Percentiles rank a stretch among this genome's conserved stretches.
These are phyloP conservation scores for Glyphotaelius pellucidus DNA, from an alignment of 2,888 invertebrate species.

Conservation along the genomic window DNA sequence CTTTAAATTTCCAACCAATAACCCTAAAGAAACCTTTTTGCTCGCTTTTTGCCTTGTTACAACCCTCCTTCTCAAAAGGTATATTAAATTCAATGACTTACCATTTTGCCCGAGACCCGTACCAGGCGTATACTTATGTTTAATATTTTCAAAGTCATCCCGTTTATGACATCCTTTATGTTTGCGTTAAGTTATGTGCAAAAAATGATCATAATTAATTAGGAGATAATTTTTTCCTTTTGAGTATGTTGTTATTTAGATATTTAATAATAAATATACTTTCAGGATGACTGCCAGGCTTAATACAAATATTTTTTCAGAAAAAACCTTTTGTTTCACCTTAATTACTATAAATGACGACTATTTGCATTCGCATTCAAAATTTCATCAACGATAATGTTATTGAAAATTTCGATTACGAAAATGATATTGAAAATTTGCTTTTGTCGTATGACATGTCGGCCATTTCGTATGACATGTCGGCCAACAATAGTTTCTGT, in stretches of 20 bases:
- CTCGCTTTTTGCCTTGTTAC: background rate
- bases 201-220: background rate
- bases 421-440: too few relatives aligned
- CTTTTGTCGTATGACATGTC: too few relatives aligned
- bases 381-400: too few relatives aligned
- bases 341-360: too few relatives aligned
- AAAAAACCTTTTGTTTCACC: too few relatives aligned
- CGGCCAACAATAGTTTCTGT: too few relatives aligned
- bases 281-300: too few relatives aligned
- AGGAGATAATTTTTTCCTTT: background rate
- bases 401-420: too few relatives aligned
- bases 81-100: background rate
- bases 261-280: background rate
- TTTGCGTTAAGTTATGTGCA: background rate
- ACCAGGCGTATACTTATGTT: background rate
- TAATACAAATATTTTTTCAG: too few relatives aligned
- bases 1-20: background rate
- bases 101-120: background rate
- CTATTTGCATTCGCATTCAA: too few relatives aligned
- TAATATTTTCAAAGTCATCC: background rate
- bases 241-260: background rate
- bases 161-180: background rate
- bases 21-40: background rate
- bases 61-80: background rate
- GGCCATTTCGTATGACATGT: too few relatives aligned